phyloP scores from a whole-genome alignment of 2,113 vertebrate genomes.

The Tragelaphus buxtoni region DNA sequence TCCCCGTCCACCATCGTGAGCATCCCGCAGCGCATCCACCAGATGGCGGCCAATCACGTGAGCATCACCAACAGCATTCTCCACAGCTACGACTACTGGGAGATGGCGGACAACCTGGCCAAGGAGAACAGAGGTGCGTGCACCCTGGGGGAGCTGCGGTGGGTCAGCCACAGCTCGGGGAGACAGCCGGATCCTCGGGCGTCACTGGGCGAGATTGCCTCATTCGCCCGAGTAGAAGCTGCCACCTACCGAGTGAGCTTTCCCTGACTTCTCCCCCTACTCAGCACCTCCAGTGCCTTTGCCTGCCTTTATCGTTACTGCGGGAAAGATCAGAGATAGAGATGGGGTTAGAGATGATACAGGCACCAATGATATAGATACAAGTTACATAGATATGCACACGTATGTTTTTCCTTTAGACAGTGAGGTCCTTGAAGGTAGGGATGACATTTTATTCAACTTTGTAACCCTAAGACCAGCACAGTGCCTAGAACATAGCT shows the following conservation, averaged over 20 bases:
- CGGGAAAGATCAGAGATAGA: not conserved
- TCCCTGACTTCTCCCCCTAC: not conserved
- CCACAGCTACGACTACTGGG: slow-evolving; percentile 99
- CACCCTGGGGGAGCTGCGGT: fast-evolving
- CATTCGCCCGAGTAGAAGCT: not conserved
- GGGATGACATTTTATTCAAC: not conserved
- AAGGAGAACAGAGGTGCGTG: slow-evolving; percentile 94
- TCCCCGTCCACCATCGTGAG: slow-evolving; percentile 88
- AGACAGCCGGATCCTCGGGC: not conserved
- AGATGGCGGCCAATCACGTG: slow-evolving; percentile 99
- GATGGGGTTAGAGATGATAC: not conserved
- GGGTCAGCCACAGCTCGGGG: not conserved
- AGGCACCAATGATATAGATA: not conserved
- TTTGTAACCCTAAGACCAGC: not conserved
- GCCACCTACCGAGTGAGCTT: not conserved
- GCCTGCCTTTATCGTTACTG: not conserved
- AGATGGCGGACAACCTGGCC: slow-evolving; percentile 96
- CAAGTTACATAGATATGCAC: fast-evolving
- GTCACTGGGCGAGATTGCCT: fast-evolving
- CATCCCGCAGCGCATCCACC: slow-evolving; percentile 98
- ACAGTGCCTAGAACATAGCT: not conserved
- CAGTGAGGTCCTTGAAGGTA: not conserved
- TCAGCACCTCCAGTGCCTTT: too few species aligned
- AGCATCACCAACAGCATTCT: slow-evolving; percentile 99
- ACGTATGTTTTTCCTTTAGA: not conserved